Percentiles rank a stretch among this genome's conserved stretches.
phyloP scores from a whole-genome alignment of 2,888 invertebrate species.

The Meta bourneti region DNA sequence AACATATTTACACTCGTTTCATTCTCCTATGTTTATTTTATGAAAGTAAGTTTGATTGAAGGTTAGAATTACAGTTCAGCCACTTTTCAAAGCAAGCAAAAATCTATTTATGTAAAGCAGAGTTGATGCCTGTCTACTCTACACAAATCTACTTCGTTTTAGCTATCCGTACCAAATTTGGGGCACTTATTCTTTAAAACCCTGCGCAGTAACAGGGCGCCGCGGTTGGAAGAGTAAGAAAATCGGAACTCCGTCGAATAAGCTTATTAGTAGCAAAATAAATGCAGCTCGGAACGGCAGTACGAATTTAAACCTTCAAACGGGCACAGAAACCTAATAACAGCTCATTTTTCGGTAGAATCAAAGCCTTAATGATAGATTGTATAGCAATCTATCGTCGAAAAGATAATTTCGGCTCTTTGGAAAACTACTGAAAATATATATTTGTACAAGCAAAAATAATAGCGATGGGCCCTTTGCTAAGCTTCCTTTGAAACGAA shows the following conservation, averaged over 20 bases:
- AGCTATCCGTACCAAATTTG: too few species aligned
- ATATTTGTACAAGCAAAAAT: not conserved
- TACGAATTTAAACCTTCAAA: not conserved
- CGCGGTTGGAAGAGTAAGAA: too few species aligned
- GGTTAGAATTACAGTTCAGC: too few species aligned
- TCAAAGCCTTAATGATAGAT: not conserved
- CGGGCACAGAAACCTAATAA: not conserved
- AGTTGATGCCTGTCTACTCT: too few species aligned
- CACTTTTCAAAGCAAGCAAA: too few species aligned
- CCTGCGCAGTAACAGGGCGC: too few species aligned
- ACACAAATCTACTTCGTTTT: too few species aligned
- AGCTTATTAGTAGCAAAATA: not conserved
- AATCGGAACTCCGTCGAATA: not conserved
- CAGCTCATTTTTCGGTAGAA: not conserved
- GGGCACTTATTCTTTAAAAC: too few species aligned
- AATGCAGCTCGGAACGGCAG: not conserved
- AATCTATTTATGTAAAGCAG: too few species aligned
- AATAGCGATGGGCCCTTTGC: not conserved
- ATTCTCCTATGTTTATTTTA: too few species aligned
- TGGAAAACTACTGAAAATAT: not conserved
- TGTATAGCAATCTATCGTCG: not conserved
- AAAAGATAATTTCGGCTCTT: not conserved
- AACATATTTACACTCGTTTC: too few species aligned
- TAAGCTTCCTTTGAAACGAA: not conserved
- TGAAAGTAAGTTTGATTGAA: too few species aligned